phyloP scores from a whole-genome alignment of 2,888 invertebrate species.

The Cheilosia grossa region DNA sequence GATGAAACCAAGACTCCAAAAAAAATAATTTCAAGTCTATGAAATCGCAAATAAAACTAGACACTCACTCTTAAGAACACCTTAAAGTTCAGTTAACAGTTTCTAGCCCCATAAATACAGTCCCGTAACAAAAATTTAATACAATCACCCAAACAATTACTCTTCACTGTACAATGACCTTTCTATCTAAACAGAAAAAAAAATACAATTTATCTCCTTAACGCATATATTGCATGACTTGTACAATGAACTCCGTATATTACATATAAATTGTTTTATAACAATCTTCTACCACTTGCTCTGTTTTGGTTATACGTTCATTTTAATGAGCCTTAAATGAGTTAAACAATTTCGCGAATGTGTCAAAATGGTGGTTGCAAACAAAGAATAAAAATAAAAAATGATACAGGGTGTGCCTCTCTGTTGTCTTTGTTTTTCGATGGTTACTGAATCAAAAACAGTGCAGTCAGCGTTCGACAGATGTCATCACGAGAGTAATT shows the following conservation, averaged over 20 bases:
- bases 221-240: slow-evolving; percentile 29
- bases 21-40: no score
- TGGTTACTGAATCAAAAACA: no score
- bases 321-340: slow-evolving; percentile 34
- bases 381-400: no score
- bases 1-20: no score
- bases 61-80: no score
- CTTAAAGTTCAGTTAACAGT: slow-evolving; percentile 6
- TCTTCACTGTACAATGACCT: slow-evolving; percentile 53
- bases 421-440: no score
- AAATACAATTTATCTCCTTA: slow-evolving; percentile 8
- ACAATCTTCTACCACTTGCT: slow-evolving; percentile 1
- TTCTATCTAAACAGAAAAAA: neutral
- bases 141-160: slow-evolving; percentile 40
- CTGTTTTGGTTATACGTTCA: slow-evolving; percentile 1
- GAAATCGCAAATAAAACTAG: no score
- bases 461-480: no score
- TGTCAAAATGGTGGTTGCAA: slow-evolving; percentile 6
- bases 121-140: slow-evolving; percentile 37
- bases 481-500: no score
- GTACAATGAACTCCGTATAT: slow-evolving; percentile 44
- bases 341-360: slow-evolving; percentile 10
- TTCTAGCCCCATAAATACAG: slow-evolving; percentile 15
- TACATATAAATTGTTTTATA: slow-evolving; percentile 26
- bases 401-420: neutral